Percentiles rank a stretch among this genome's conserved stretches.
These are phyloP conservation scores for Atractosteus spatula DNA, from an alignment of 2,113 vertebrate genomes.

Conservation along the genomic window DNA sequence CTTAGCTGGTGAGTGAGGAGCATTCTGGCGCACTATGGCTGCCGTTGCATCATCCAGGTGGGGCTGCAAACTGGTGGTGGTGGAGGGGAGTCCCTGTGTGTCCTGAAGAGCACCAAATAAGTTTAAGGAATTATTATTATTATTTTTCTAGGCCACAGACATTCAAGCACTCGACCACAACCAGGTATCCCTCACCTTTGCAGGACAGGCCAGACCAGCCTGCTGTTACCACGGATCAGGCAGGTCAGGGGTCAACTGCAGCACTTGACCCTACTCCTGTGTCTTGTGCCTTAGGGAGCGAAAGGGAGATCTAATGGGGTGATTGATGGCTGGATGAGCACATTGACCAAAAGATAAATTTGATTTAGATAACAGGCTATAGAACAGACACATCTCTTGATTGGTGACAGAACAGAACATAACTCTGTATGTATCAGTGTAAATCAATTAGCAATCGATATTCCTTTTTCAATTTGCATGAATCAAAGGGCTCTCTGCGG, in stretches of 20 bases:
- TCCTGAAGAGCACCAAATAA: too few species aligned
- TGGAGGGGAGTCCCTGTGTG: too few species aligned
- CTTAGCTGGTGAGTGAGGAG: too few species aligned
- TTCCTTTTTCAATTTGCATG: constrained; percentile 59
- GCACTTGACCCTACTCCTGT: background rate
- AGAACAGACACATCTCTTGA: constrained; percentile 28
- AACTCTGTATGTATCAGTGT: constrained; percentile 42
- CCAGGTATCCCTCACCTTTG: background rate
- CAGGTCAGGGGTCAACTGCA: background rate
- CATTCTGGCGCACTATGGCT: too few species aligned
- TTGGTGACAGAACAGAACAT: constrained; percentile 23
- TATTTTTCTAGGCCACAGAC: background rate
- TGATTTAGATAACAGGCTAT: constrained; percentile 55
- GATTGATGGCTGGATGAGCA: constrained; percentile 56
- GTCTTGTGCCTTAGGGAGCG: constrained; percentile 13
- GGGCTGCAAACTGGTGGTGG: too few species aligned
- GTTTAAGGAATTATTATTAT: too few species aligned
- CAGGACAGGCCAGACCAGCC: background rate
- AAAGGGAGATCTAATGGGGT: constrained; percentile 53
- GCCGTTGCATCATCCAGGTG: too few species aligned
- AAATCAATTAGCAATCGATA: constrained; percentile 64
- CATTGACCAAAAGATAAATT: constrained; percentile 55
- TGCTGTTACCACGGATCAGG: background rate
- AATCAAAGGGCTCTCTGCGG: constrained; percentile 36
- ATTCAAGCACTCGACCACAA: background rate